These are phyloP conservation scores for Gallinago jamesoni DNA, from an alignment of 2,113 vertebrate genomes.

Conservation along the genomic window DNA sequence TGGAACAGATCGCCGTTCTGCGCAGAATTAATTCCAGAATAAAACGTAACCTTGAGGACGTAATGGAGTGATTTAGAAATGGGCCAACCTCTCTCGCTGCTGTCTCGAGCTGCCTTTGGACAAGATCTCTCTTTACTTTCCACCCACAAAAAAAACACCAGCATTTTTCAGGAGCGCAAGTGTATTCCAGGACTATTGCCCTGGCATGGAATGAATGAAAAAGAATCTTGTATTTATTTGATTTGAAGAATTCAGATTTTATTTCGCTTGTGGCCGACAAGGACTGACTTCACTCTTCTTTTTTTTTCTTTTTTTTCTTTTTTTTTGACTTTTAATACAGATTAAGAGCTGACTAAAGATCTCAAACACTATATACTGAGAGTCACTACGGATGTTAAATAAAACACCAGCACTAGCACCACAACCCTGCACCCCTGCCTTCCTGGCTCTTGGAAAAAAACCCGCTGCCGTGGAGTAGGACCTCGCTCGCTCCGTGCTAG, in stretches of 20 bases:
- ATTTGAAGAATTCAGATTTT: not conserved
- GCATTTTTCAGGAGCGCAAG: not conserved
- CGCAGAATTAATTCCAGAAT: slow-evolving; percentile 45
- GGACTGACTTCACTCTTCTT: slow-evolving; percentile 4
- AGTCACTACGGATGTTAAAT: slow-evolving; percentile 59
- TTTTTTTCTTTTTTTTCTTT: not conserved
- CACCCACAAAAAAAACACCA: not conserved
- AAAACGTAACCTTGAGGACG: slow-evolving; percentile 55
- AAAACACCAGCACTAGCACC: slow-evolving; percentile 37
- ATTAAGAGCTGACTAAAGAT: slow-evolving; percentile 72
- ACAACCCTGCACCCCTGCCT: not conserved
- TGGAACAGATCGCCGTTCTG: slow-evolving; percentile 24
- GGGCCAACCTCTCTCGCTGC: slow-evolving; percentile 16
- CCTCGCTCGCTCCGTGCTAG: not conserved
- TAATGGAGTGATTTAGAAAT: slow-evolving; percentile 20
- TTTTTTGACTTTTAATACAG: slow-evolving; percentile 49
- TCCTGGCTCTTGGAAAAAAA: not conserved
- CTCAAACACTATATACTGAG: slow-evolving; percentile 73
- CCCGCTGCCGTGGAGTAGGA: not conserved
- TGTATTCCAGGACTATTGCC: not conserved
- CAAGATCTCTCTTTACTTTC: not conserved
- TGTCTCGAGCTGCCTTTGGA: not conserved
- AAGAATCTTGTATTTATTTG: not conserved
- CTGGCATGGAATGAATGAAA: slow-evolving; percentile 14
- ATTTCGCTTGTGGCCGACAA: not conserved